Base-by-base conservation (phyloP, 1,140 invertebrate species). In the Psilanteris sp. region DNA sequence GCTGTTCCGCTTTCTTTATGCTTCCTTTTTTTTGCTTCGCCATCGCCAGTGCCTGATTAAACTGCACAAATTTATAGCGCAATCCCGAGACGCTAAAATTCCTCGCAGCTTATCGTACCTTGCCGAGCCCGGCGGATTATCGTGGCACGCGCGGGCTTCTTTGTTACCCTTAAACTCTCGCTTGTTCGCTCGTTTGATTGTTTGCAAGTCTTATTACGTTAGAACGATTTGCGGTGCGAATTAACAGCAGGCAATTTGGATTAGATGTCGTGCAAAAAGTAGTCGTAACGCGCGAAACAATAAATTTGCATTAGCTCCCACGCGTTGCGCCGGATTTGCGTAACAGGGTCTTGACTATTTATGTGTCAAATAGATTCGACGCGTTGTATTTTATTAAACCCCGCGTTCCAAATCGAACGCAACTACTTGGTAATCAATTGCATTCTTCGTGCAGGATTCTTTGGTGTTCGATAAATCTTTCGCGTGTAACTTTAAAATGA, bases 41-140 rank as follows among this genome's bases (percentile, higher is more conserved):
- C 26, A 32, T 29, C 15, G 32, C 50, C 39, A 43, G 39, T 44
- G 34, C 59, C 77, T 61, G 76, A 78, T 80, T 75, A 73, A 80
- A 78, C 66, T 77, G 41, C 26, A 16, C 66, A 46, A 77, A 64
- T 77, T 77, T 71, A 64, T 59, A 34, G 64, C 57, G 24, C 44
- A 24, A 46, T 39, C n/a, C 44, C 26, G 59, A 77, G 59, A 57
- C 36, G 59, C 46, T 64, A 46, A 76, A 68, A 70, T 78, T 68
- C 70, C 43, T 61, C 32, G 43, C 57, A 36, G 75, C 62, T 68
- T 67, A 78, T 72, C 76, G 57, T 27, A 36, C 48, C 43, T 50
- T 32, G 31, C 48, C 3, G 52, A 46, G 52, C 34, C 37, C 36
- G 4, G 9, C 32, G 36, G 71, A 67, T 74, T 74, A 67, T 52